Evolutionary conservation across 2,888 invertebrate genomes (phyloP).

Genomic region (Antheraea assamensis): DNA sequence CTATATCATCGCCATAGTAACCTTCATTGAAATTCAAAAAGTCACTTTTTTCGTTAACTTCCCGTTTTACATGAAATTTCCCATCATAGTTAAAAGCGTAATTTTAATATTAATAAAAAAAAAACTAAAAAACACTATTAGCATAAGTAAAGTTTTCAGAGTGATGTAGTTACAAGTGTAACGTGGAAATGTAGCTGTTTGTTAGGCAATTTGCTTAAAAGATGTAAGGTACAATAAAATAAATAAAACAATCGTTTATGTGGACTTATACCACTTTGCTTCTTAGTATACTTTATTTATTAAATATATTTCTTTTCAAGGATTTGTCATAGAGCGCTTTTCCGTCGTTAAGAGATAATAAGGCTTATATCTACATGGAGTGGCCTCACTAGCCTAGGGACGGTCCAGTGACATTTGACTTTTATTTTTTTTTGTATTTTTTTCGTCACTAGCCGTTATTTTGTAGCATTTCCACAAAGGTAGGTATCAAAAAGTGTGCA

Average conservation of each 20-base stretch:
- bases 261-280: constrained; percentile 71
- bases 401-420: constrained; percentile 64
- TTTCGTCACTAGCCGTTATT: constrained; percentile 62
- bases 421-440: constrained; percentile 53
- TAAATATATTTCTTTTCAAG: constrained; percentile 46
- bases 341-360: constrained; percentile 61
- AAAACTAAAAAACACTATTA: no score
- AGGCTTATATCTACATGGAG: constrained; percentile 69
- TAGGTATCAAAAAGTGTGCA: constrained; percentile 77
- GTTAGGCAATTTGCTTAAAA: not conserved
- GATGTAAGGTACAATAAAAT: not conserved
- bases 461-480: constrained; percentile 46
- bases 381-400: constrained; percentile 70
- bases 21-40: no score
- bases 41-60: no score
- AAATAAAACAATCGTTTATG: constrained; percentile 47
- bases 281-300: constrained; percentile 65
- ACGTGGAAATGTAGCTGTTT: no score
- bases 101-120: no score
- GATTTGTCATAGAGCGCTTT: constrained; percentile 51
- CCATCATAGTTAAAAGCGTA: no score
- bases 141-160: no score
- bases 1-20: no score
- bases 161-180: no score
- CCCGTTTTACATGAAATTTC: no score